A percentile compares a stretch with the other conserved stretches of the same genome.
phyloP scores from a whole-genome alignment of 2,888 invertebrate species.

The Drosophila nr. fundita region DNA sequence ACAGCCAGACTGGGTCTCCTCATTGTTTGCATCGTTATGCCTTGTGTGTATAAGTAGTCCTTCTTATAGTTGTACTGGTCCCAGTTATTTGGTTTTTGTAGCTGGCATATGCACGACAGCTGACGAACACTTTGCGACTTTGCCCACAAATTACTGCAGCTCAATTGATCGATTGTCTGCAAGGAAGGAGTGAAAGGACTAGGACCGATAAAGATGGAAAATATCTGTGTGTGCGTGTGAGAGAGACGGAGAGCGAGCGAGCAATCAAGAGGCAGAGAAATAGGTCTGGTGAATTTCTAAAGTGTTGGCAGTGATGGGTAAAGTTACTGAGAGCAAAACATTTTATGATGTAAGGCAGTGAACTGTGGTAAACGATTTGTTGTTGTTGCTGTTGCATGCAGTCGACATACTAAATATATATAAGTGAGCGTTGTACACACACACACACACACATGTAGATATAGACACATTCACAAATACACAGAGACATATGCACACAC shows the following conservation, averaged over 20 bases:
- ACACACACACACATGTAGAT: slow-evolving; percentile 12
- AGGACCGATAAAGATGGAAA: background rate
- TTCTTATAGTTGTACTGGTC: slow-evolving; percentile 21
- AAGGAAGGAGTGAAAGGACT: slow-evolving; percentile 39
- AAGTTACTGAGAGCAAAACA: slow-evolving; percentile 50
- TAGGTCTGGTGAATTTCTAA: slow-evolving; percentile 29
- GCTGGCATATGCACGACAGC: slow-evolving; percentile 56
- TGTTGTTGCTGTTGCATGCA: slow-evolving; percentile 72
- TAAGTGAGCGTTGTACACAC: slow-evolving; percentile 12
- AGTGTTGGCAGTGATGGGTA: slow-evolving; percentile 63
- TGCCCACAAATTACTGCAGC: slow-evolving; percentile 80
- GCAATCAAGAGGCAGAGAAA: slow-evolving; percentile 3
- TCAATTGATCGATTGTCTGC: slow-evolving; percentile 77
- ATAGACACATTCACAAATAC: slow-evolving; percentile 8
- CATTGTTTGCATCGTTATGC: slow-evolving; percentile 11
- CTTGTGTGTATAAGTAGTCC: slow-evolving; percentile 12
- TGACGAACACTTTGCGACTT: slow-evolving; percentile 71
- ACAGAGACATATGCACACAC: slow-evolving; percentile 52
- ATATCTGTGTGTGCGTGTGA: background rate
- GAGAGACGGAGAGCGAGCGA: background rate
- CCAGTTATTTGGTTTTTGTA: slow-evolving; percentile 31
- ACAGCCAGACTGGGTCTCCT: background rate
- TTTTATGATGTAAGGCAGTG: slow-evolving; percentile 80
- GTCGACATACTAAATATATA: slow-evolving; percentile 40
- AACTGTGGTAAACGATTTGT: slow-evolving; percentile 81